Percentiles rank a stretch among this genome's conserved stretches.
Evolutionary conservation across 2,888 invertebrate species (phyloP).

Genomic region (Papilio demoleus): DNA sequence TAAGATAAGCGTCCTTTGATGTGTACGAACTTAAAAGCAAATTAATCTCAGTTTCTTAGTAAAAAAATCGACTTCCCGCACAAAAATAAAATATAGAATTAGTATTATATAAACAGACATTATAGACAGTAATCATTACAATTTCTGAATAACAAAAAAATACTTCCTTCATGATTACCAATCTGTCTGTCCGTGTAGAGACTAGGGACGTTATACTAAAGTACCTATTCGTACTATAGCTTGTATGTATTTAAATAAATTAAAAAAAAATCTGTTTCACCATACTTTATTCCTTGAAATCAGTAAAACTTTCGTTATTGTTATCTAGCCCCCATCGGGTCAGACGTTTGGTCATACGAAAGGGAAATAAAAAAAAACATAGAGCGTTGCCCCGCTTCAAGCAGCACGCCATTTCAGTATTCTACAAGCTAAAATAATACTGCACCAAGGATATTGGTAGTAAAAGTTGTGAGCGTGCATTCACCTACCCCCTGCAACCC

Average conservation of each 20-base stretch:
- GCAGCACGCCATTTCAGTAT: conserved; percentile 45
- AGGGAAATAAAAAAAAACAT: conserved; percentile 27
- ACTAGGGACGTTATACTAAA: neutral
- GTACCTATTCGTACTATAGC: too few relatives aligned
- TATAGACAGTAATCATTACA: neutral
- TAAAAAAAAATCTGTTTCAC: neutral
- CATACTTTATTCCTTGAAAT: conserved; percentile 4
- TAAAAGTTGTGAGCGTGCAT: conserved; percentile 58
- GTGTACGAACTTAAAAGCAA: conserved; percentile 3
- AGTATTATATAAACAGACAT: neutral
- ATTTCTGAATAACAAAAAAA: neutral
- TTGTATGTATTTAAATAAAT: too few relatives aligned
- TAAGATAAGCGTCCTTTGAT: conserved; percentile 13
- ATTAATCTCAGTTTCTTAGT: conserved; percentile 12
- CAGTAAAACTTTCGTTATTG: neutral
- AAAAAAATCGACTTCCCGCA: neutral
- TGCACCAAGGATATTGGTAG: conserved; percentile 41
- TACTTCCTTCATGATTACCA: neutral
- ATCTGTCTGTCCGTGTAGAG: neutral
- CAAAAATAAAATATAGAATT: neutral
- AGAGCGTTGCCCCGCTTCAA: conserved; percentile 52
- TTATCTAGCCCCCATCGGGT: conserved; percentile 40
- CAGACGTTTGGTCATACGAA: conserved; percentile 32
- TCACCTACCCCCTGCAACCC: conserved; percentile 55
- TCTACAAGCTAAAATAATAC: conserved; percentile 50